Percentiles rank a stretch among this genome's conserved stretches.
Evolutionary conservation across 2,797 vertebrate genomes (phyloP).

Genomic region (Neomorphus geoffroyi): DNA sequence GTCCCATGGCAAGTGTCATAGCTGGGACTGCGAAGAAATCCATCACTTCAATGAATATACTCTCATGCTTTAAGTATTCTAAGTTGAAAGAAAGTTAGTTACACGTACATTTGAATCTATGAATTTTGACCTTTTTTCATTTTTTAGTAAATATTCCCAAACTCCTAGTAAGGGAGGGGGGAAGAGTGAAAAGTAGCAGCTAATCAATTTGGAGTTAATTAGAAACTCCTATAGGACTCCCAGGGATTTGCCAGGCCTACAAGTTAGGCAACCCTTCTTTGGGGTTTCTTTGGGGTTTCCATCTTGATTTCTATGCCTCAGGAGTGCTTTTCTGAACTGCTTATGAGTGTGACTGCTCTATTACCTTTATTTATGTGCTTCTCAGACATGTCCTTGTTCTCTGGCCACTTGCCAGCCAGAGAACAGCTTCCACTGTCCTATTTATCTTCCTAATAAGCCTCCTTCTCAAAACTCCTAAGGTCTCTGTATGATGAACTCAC

Average conservation of each 20-base stretch:
- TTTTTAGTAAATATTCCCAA: not conserved
- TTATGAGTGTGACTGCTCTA: not conserved
- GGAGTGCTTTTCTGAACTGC: not conserved
- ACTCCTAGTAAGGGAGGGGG: not conserved
- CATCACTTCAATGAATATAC: not conserved
- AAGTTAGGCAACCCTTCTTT: not conserved
- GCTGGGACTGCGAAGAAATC: not conserved
- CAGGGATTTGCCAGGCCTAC: not conserved
- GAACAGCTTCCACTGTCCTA: not conserved
- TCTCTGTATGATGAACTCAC: not conserved
- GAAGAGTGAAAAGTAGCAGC: not conserved
- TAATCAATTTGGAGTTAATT: not conserved
- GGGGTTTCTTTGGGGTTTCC: not conserved
- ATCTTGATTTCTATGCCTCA: not conserved
- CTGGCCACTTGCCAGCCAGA: not conserved
- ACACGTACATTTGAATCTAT: not conserved
- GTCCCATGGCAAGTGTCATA: slow-evolving; percentile 3
- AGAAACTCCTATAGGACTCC: not conserved
- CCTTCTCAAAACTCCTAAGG: not conserved
- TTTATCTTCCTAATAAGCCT: not conserved
- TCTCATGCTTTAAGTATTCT: not conserved
- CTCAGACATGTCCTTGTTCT: not conserved
- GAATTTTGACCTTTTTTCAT: not conserved
- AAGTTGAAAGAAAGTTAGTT: not conserved
- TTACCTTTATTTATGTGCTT: not conserved